phyloP scores from a whole-genome alignment of 1,140 invertebrate species.

The Drosophila kikkawai region DNA sequence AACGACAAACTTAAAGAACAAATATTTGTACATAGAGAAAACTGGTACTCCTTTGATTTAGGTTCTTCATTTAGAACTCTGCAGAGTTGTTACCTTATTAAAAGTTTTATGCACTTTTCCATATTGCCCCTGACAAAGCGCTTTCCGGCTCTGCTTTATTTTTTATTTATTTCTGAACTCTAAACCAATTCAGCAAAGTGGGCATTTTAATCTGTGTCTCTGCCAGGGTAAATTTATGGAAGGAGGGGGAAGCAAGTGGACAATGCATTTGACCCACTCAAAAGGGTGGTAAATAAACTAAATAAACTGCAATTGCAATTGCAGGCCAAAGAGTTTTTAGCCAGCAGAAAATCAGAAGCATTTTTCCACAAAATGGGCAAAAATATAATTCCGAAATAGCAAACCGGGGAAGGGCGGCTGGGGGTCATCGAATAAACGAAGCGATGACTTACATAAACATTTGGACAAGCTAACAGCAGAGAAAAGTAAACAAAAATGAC shows the following conservation, averaged over 20 bases:
- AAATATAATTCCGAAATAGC: constrained; percentile 80
- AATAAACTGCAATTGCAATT: constrained; percentile 80
- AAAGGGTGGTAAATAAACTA: constrained; percentile 78
- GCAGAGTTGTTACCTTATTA: constrained; percentile 34
- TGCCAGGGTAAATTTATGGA: constrained; percentile 49
- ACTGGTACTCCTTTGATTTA: background rate
- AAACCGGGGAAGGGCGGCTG: constrained; percentile 23
- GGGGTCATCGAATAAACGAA: constrained; percentile 73
- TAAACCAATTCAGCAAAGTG: constrained; percentile 64
- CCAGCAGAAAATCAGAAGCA: constrained; percentile 73
- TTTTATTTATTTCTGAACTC: constrained; percentile 31
- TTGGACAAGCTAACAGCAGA: constrained; percentile 68
- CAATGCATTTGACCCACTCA: constrained; percentile 71
- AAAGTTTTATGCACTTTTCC: constrained; percentile 55
- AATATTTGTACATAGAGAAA: too few relatives aligned
- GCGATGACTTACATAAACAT: constrained; percentile 83
- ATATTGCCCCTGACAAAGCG: constrained; percentile 49
- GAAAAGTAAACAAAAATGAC: constrained; percentile 79
- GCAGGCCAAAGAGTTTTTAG: constrained; percentile 77
- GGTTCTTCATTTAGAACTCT: constrained; percentile 34
- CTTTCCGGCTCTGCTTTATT: constrained; percentile 1
- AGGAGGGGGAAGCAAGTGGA: constrained; percentile 10
- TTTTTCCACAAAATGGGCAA: constrained; percentile 73
- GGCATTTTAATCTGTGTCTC: constrained; percentile 59
- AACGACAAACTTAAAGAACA: background rate